These are phyloP conservation scores for Protodeltote pygarga DNA, from an alignment of 2,888 invertebrate genomes.

Conservation along the genomic window DNA sequence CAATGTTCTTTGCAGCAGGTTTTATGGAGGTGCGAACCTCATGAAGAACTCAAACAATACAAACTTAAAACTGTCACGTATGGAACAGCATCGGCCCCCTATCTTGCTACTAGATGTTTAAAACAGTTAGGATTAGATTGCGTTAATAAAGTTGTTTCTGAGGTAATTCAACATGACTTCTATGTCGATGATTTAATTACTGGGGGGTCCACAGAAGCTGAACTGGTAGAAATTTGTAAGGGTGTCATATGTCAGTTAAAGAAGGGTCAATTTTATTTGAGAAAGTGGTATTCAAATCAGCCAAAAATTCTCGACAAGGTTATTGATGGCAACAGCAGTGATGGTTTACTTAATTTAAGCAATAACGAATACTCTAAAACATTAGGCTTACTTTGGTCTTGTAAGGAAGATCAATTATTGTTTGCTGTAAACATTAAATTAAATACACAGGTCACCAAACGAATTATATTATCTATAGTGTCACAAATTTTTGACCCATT, in stretches of 20 bases:
- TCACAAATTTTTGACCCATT: conserved; percentile 8
- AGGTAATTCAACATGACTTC: background rate
- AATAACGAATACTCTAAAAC: conserved; percentile 2
- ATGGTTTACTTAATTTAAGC: conserved; percentile 2
- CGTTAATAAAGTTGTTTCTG: background rate
- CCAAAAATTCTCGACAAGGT: background rate
- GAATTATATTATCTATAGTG: conserved; percentile 3
- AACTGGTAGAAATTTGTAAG: conserved; percentile 1
- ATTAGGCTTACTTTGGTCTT: conserved; percentile 3
- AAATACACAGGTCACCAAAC: background rate
- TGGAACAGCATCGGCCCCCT: conserved; percentile 10
- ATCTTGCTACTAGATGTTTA: conserved; percentile 1
- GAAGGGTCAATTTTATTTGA: background rate
- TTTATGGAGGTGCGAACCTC: conserved; percentile 1
- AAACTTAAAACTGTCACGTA: no score
- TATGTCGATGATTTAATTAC: background rate
- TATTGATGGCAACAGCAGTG: background rate
- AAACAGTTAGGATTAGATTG: conserved; percentile 2
- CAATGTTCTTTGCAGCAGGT: conserved; percentile 1
- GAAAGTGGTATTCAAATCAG: conserved; percentile 2
- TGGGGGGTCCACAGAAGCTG: background rate
- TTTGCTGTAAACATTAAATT: background rate
- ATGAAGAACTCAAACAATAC: conserved; percentile 17
- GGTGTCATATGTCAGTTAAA: conserved; percentile 1
- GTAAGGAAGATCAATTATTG: conserved; percentile 2